A percentile compares a stretch with the other conserved stretches of the same genome.
Conservation (phyloP, 2,888 invertebrate genomes). For the Rhagonycha lutea region DNA sequence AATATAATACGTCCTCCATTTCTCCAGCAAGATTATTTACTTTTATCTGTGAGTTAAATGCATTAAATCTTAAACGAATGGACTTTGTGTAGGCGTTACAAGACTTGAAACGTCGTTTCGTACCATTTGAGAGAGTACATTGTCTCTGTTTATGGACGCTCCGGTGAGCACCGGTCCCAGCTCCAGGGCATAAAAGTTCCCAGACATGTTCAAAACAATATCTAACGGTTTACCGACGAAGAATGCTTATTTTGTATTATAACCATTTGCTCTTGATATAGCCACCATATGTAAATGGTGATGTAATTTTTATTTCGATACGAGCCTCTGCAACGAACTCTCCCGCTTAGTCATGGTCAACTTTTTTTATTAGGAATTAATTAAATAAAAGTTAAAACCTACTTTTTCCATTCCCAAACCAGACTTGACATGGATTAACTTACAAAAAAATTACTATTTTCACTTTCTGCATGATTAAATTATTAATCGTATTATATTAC, state of each 20-base stretch:
- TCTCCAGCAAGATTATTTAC: background rate
- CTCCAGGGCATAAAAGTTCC: constrained; percentile 6
- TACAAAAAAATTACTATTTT: background rate
- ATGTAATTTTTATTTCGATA: background rate
- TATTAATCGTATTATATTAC: too few species aligned
- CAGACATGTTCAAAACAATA: constrained; percentile 10
- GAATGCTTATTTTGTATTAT: background rate
- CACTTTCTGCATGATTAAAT: background rate
- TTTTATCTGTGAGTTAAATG: background rate
- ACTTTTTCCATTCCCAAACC: background rate
- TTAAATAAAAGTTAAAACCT: background rate
- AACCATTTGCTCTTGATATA: constrained; percentile 1
- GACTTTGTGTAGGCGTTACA: background rate
- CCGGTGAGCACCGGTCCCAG: constrained; percentile 10
- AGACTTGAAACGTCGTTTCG: background rate
- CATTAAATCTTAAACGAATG: background rate
- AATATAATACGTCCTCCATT: background rate
- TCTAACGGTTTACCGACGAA: constrained; percentile 9
- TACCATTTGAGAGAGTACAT: constrained; percentile 7
- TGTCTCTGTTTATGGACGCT: constrained; percentile 7
- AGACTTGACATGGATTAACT: background rate
- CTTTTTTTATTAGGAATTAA: background rate
- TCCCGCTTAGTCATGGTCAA: background rate
- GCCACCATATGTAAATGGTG: background rate
- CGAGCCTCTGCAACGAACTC: background rate